These are phyloP conservation scores for Octomys mimax DNA, from an alignment of 2,797 vertebrate species.

Conservation along the genomic window DNA sequence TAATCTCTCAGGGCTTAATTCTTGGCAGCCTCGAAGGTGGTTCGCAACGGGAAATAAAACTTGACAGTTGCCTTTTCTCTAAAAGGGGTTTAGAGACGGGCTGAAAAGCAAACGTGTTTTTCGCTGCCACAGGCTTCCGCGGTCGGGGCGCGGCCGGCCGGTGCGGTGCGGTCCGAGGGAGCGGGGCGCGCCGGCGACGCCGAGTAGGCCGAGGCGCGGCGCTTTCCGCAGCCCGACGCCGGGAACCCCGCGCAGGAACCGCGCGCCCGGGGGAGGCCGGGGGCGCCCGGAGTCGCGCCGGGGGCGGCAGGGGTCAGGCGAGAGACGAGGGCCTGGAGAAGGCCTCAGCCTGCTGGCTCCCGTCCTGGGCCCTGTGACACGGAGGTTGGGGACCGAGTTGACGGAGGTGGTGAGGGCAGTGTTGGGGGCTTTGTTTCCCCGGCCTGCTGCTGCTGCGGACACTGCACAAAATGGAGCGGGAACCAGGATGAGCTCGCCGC, in stretches of 20 bases:
- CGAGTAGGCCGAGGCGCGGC: not conserved
- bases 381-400: not conserved
- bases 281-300: not conserved
- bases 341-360: not conserved
- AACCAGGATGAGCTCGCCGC: not conserved
- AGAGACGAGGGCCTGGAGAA: not conserved
- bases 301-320: not conserved
- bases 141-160: constrained; percentile 46
- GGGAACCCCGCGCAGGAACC: not conserved
- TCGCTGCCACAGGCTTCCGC: constrained; percentile 57
- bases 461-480: constrained; percentile 21
- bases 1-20: constrained; percentile 82
- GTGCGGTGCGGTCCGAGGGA: not conserved
- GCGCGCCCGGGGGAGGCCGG: not conserved
- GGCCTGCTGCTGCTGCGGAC: not conserved
- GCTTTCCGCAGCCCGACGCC: not conserved
- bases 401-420: not conserved
- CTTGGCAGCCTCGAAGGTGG: constrained; percentile 85
- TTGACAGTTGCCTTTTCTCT: constrained; percentile 87
- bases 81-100: constrained; percentile 76
- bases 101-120: constrained; percentile 69
- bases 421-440: constrained; percentile 72
- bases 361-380: not conserved
- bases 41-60: constrained; percentile 89
- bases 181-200: not conserved